A percentile compares a stretch with the other conserved stretches of the same genome.
These are phyloP conservation scores for Lepeophtheirus nordmannii DNA, from an alignment of 2,888 invertebrate species.

Conservation along the genomic window DNA sequence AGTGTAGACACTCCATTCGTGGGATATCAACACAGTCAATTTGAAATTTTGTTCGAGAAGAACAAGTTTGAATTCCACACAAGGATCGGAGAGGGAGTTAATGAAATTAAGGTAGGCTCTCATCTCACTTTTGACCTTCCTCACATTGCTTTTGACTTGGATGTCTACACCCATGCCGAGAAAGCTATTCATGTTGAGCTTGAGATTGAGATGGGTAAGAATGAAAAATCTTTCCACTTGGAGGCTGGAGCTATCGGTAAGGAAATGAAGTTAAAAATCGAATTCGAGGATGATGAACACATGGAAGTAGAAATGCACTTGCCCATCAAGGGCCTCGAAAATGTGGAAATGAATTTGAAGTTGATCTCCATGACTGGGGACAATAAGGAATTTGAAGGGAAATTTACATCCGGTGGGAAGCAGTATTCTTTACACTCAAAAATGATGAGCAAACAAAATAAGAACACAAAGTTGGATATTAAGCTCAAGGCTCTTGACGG, in stretches of 20 bases:
- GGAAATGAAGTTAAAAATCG: background rate
- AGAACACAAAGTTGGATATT: background rate
- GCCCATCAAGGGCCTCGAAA: background rate
- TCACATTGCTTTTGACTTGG: background rate
- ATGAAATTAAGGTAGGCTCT: background rate
- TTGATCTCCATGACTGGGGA: background rate
- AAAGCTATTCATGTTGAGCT: background rate
- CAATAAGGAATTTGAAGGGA: background rate
- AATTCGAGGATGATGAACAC: constrained; percentile 4
- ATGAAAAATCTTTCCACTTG: background rate
- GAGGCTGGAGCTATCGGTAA: constrained; percentile 5
- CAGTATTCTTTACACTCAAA: background rate
- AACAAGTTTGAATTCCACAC: background rate
- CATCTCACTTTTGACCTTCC: background rate
- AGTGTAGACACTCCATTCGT: background rate
- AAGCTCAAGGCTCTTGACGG: background rate
- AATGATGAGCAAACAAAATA: background rate
- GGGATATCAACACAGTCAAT: background rate
- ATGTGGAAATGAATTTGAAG: background rate
- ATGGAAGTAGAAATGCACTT: background rate
- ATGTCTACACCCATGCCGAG: background rate
- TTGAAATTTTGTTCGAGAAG: background rate
- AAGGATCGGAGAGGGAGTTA: background rate
- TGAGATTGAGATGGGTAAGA: background rate
- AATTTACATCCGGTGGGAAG: background rate